These are phyloP conservation scores for Platyura marginata DNA, from an alignment of 1,140 invertebrate species.

Conservation along the genomic window DNA sequence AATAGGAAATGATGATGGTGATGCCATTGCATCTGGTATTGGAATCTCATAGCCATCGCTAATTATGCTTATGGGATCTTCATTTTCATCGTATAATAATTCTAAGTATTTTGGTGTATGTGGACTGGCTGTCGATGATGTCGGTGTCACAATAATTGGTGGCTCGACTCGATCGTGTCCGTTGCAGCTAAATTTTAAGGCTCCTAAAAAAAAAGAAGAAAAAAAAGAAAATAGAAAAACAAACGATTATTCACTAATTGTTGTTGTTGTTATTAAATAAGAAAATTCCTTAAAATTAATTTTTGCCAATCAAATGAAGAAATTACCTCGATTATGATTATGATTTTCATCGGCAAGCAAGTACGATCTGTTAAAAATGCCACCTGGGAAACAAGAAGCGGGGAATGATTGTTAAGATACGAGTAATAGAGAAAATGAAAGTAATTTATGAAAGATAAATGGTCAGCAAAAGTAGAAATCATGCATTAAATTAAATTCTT, in stretches of 20 bases:
- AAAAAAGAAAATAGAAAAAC: slow-evolving; percentile 3
- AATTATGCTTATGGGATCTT: slow-evolving; percentile 3
- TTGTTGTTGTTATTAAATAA: no score
- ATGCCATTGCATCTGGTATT: neutral
- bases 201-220: neutral
- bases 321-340: slow-evolving; percentile 3
- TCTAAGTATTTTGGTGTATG: slow-evolving; percentile 27
- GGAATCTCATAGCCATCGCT: slow-evolving; percentile 5
- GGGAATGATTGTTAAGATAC: no score
- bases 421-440: no score
- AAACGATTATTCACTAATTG: neutral
- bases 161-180: slow-evolving; percentile 1
- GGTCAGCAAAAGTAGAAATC: no score
- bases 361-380: slow-evolving; percentile 4
- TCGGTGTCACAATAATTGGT: slow-evolving; percentile 6
- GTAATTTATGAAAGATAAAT: no score
- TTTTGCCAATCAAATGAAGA: no score
- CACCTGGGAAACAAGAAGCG: no score
- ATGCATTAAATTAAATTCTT: no score
- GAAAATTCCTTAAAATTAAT: neutral
- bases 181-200: slow-evolving; percentile 1
- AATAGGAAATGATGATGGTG: neutral
- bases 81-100: slow-evolving; percentile 21
- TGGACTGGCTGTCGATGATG: neutral
- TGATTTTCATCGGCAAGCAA: slow-evolving; percentile 2